phyloP scores from a whole-genome alignment of 1,140 invertebrate species.

The Cotesia glomerata region DNA sequence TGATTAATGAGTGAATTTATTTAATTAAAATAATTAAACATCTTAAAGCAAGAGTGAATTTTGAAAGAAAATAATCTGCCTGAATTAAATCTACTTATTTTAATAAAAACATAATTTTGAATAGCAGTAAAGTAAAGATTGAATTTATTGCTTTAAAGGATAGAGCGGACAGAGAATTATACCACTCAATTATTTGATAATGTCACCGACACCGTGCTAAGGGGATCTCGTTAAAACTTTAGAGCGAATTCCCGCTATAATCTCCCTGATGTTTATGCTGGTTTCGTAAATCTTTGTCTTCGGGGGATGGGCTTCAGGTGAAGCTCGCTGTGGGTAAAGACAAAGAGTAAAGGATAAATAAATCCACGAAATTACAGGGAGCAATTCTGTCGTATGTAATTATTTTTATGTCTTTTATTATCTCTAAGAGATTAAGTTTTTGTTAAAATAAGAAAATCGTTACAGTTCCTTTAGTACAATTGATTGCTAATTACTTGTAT shows the following conservation, averaged over 20 bases:
- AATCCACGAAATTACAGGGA: not conserved
- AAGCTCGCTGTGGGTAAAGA: not conserved
- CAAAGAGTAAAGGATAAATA: not conserved
- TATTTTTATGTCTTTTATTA: not conserved
- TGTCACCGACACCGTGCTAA: slow-evolving; percentile 57
- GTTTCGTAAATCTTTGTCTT: slow-evolving; percentile 41
- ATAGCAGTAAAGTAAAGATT: slow-evolving; percentile 36
- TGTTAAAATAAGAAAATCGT: not conserved
- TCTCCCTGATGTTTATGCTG: slow-evolving; percentile 62
- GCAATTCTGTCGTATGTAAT: not conserved
- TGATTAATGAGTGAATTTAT: too few species aligned
- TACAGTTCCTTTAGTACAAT: too few species aligned
- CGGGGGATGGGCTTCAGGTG: not conserved
- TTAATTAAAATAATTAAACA: too few species aligned
- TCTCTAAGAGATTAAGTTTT: not conserved
- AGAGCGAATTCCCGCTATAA: slow-evolving; percentile 60
- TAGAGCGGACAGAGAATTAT: slow-evolving; percentile 58
- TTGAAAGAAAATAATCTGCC: too few species aligned
- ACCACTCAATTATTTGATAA: slow-evolving; percentile 64
- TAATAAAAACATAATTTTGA: not conserved
- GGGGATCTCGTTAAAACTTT: slow-evolving; percentile 63
- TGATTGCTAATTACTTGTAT: too few species aligned
- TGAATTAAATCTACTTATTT: not conserved
- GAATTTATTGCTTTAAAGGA: slow-evolving; percentile 36
- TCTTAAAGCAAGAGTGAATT: too few species aligned